Evolutionary conservation across 2,888 invertebrate genomes (phyloP).

Genomic region (Trimorus sp.): DNA sequence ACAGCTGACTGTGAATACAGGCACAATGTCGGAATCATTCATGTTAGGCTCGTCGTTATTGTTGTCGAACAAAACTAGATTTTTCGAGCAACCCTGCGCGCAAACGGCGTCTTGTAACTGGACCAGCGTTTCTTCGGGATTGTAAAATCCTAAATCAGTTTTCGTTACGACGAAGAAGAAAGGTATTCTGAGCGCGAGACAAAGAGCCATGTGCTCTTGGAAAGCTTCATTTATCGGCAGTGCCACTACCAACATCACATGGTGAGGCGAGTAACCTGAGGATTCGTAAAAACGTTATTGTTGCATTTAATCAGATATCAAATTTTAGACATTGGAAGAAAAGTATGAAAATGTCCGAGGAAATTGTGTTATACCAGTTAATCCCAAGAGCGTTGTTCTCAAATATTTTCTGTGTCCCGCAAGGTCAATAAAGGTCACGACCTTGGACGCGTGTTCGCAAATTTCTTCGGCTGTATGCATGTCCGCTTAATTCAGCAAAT

Average conservation of each 20-base stretch:
- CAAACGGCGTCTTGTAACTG: constrained; percentile 76
- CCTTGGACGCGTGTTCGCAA: constrained; percentile 94
- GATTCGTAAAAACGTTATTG: not conserved
- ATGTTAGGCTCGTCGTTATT: constrained; percentile 70
- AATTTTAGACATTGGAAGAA: no score
- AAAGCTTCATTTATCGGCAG: constrained; percentile 78
- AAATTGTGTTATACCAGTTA: constrained; percentile 84
- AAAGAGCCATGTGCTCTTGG: constrained; percentile 94
- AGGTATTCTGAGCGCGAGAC: constrained; percentile 91
- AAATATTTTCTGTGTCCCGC: constrained; percentile 98
- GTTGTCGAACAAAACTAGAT: constrained; percentile 73
- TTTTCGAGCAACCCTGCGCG: constrained; percentile 76
- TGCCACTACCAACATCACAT: constrained; percentile 89
- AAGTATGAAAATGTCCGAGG: no score
- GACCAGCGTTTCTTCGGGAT: constrained; percentile 74
- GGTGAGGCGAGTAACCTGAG: constrained; percentile 93
- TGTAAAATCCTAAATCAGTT: constrained; percentile 88
- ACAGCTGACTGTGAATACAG: constrained; percentile 94
- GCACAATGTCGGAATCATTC: constrained; percentile 82
- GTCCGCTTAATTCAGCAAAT: constrained; percentile 94
- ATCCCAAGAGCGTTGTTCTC: constrained; percentile 96
- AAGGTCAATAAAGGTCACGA: constrained; percentile 97
- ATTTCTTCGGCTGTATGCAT: constrained; percentile 96
- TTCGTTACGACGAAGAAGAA: constrained; percentile 97
- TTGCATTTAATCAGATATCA: no score